Percentiles rank a stretch among this genome's conserved stretches.
Evolutionary conservation across 2,888 invertebrate species (phyloP).

Genomic region (Pseudoips prasinana): DNA sequence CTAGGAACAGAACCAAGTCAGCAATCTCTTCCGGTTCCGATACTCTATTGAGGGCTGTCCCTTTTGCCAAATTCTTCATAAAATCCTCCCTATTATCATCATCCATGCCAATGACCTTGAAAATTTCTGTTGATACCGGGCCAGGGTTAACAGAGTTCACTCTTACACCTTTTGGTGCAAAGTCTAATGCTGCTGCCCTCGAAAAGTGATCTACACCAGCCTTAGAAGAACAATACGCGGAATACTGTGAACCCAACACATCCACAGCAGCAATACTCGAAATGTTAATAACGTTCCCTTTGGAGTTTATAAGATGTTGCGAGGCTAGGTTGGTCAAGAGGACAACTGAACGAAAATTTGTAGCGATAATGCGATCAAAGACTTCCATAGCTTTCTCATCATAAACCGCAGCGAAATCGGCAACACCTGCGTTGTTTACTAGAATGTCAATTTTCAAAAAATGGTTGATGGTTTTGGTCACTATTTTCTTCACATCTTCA

Average conservation of each 20-base stretch:
- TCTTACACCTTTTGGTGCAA: constrained; percentile 87
- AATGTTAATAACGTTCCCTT: constrained; percentile 43
- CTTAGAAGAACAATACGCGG: constrained; percentile 36
- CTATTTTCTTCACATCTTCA: constrained; percentile 30
- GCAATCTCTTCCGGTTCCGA: constrained; percentile 72
- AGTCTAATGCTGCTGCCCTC: constrained; percentile 89
- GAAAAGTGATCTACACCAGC: constrained; percentile 91
- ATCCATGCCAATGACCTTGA: constrained; percentile 8
- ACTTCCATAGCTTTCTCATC: constrained; percentile 28
- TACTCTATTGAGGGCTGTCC: constrained; percentile 91
- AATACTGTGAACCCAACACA: constrained; percentile 5
- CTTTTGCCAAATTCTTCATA: constrained; percentile 86
- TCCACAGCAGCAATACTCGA: constrained; percentile 32
- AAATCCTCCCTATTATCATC: constrained; percentile 1
- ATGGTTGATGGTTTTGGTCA: constrained; percentile 24
- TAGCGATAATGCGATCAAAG: constrained; percentile 33
- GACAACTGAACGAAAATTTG: constrained; percentile 36
- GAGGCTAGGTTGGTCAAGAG: constrained; percentile 33
- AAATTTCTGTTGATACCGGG: constrained; percentile 80
- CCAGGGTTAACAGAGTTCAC: constrained; percentile 94
- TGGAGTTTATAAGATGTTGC: constrained; percentile 34
- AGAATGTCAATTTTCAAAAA: constrained; percentile 36
- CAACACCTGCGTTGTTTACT: constrained; percentile 41
- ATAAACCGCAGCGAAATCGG: constrained; percentile 15
- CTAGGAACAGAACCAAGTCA: constrained; percentile 33